Percentiles rank a stretch among this genome's conserved stretches.
phyloP scores from a whole-genome alignment of 2,113 vertebrate species.

The Mirza zaza region DNA sequence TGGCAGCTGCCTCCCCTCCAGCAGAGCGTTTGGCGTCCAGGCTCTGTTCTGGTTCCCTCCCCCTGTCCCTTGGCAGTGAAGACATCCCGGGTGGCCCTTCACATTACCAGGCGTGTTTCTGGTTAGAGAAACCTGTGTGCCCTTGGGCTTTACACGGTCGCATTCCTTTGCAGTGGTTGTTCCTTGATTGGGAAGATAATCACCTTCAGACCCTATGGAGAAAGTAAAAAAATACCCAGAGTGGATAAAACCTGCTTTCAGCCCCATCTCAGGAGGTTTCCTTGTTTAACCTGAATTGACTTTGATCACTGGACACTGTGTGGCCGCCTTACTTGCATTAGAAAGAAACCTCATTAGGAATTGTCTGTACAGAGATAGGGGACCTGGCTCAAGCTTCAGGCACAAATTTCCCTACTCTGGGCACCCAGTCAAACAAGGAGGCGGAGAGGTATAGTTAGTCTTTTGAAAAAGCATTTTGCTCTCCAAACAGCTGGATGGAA shows the following conservation, averaged over 20 bases:
- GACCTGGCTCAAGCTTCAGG: not conserved
- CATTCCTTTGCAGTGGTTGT: not conserved
- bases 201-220: not conserved
- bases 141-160: conserved; percentile 30
- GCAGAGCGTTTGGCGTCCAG: not conserved
- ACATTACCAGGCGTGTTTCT: not conserved
- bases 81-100: not conserved
- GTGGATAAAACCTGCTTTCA: not conserved
- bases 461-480: conserved; percentile 33
- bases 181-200: conserved; percentile 37
- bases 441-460: not conserved
- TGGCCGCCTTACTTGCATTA: not conserved
- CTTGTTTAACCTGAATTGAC: not conserved
- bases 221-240: not conserved
- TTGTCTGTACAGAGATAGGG: not conserved
- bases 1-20: conserved; percentile 25
- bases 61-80: not conserved
- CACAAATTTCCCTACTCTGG: not conserved
- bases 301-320: not conserved
- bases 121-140: not conserved
- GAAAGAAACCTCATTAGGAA: not conserved
- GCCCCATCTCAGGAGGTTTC: not conserved
- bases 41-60: not conserved
- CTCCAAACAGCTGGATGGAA: conserved; percentile 22
- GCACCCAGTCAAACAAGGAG: not conserved